phyloP scores from a whole-genome alignment of 2,113 vertebrate species.

The Danionella cerebrum region DNA sequence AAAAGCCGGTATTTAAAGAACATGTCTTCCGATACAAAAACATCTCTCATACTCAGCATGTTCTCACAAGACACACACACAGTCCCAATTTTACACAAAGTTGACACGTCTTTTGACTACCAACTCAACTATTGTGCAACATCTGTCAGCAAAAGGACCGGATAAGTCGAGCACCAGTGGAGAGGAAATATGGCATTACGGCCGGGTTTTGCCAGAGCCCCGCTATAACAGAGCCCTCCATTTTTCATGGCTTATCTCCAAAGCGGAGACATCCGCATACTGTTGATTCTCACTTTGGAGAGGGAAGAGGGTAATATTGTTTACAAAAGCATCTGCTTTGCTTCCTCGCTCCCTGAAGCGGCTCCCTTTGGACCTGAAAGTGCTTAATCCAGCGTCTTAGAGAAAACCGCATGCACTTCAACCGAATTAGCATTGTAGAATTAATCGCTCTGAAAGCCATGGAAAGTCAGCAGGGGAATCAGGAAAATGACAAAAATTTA shows the following conservation, averaged over 20 bases:
- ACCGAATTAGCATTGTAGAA: slow-evolving; percentile 18
- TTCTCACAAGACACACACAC: slow-evolving; percentile 27
- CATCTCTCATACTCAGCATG: too few species aligned
- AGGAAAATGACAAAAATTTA: not conserved
- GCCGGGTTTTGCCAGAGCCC: not conserved
- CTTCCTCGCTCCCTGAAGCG: not conserved
- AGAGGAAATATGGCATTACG: slow-evolving; percentile 18
- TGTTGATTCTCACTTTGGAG: slow-evolving; percentile 16
- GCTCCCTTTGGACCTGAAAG: slow-evolving; percentile 10
- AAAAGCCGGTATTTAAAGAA: not conserved
- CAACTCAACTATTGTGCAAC: slow-evolving; percentile 38
- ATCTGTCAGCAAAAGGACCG: slow-evolving; percentile 34
- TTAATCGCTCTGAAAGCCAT: not conserved
- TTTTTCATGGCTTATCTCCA: slow-evolving; percentile 27
- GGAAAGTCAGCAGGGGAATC: not conserved
- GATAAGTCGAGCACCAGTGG: slow-evolving; percentile 32
- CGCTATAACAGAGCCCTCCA: not conserved
- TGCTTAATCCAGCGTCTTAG: slow-evolving; percentile 15
- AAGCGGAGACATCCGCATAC: slow-evolving; percentile 7
- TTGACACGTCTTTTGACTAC: slow-evolving; percentile 22
- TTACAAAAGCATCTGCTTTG: slow-evolving; percentile 16
- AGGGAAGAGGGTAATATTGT: not conserved
- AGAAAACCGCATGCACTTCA: not conserved
- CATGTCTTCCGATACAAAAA: not conserved
- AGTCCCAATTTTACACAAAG: slow-evolving; percentile 37